These are phyloP conservation scores for Macrostomum cliftonense DNA, from an alignment of 2,888 invertebrate species.

Conservation along the genomic window DNA sequence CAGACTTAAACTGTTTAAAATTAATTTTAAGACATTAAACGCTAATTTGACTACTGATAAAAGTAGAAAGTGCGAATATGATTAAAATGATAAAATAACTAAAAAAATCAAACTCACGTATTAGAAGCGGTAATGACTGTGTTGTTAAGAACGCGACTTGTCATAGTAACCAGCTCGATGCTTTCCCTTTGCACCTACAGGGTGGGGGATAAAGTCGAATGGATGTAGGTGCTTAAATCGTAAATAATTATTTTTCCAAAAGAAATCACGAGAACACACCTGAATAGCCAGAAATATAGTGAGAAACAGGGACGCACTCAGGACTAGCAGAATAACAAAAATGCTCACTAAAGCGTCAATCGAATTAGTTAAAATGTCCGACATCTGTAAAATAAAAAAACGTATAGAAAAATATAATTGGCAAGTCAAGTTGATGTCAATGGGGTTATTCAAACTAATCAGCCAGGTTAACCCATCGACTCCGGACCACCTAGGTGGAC, in stretches of 20 bases:
- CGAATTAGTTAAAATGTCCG: slow-evolving; percentile 25
- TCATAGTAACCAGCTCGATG: slow-evolving; percentile 68
- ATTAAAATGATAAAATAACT: no score
- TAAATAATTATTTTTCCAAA: background rate
- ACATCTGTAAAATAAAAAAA: slow-evolving; percentile 23
- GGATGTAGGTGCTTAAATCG: slow-evolving; percentile 19
- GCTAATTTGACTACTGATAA: no score
- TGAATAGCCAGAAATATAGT: slow-evolving; percentile 64
- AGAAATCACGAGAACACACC: slow-evolving; percentile 31
- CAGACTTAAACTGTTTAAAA: no score
- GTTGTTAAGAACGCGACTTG: slow-evolving; percentile 66
- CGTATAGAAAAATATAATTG: no score
- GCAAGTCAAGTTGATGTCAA: no score
- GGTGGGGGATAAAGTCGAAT: no score
- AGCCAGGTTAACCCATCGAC: no score
- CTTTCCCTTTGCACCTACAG: slow-evolving; percentile 88
- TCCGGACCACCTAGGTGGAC: no score
- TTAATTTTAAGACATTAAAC: no score
- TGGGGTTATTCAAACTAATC: no score
- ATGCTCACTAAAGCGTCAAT: slow-evolving; percentile 69
- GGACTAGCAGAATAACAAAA: slow-evolving; percentile 63
- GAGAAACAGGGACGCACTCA: slow-evolving; percentile 57
- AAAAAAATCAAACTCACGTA: no score
- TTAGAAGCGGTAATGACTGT: slow-evolving; percentile 38
- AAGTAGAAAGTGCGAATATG: no score